phyloP scores from a whole-genome alignment of 2,797 vertebrate species.

The Tolypeutes matacus region DNA sequence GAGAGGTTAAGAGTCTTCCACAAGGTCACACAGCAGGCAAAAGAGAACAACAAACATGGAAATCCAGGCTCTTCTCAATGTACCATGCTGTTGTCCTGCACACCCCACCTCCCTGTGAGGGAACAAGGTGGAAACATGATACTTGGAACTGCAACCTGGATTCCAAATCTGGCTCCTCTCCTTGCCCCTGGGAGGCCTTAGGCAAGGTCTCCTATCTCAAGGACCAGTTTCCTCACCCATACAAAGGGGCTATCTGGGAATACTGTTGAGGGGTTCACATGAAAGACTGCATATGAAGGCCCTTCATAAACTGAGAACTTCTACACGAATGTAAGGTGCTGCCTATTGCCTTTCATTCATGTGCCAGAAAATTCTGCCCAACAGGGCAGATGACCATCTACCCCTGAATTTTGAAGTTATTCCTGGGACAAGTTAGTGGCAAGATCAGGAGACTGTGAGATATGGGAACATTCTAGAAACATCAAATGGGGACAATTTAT shows the following conservation, averaged over 20 bases:
- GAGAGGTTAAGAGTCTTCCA: conserved; percentile 1
- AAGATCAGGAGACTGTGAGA: neutral
- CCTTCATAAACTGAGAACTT: fast-evolving
- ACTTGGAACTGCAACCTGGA: neutral
- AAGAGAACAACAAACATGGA: neutral
- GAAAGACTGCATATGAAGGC: neutral
- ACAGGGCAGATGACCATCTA: neutral
- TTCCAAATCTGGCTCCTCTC: neutral
- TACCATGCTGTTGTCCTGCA: fast-evolving
- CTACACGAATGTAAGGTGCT: fast-evolving
- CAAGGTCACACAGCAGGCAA: neutral
- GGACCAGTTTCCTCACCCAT: neutral
- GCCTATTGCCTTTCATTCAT: neutral
- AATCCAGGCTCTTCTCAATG: neutral
- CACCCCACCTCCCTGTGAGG: neutral
- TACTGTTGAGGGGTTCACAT: too few relatives aligned
- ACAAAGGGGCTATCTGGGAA: neutral
- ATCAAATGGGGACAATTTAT: conserved; percentile 1
- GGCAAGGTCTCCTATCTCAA: neutral
- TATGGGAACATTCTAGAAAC: conserved; percentile 49
- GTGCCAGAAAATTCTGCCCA: neutral
- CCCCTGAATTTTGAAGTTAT: neutral
- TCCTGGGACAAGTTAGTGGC: neutral
- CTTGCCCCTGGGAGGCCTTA: neutral
- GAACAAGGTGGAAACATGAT: neutral